Conservation (phyloP, 2,797 vertebrate genomes). For the Myotis pilosus region DNA sequence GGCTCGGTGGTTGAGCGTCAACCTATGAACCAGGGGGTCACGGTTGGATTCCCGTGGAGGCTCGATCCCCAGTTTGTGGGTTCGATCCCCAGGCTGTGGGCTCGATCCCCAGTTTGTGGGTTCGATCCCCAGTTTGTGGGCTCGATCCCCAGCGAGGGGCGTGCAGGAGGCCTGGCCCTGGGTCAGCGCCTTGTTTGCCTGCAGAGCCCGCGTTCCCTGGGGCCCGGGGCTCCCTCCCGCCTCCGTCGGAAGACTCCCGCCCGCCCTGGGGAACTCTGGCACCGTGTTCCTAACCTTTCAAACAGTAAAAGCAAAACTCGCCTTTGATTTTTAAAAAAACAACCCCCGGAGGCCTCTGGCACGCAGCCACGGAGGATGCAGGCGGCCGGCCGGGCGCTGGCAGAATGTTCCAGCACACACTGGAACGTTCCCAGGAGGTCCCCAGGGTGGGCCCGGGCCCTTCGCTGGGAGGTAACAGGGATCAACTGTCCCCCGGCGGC, state of each 20-base stretch:
- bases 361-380: slow-evolving; percentile 84
- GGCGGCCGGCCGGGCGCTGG: slow-evolving; percentile 74
- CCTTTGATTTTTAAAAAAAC: slow-evolving; percentile 78
- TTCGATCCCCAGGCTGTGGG: too few relatives aligned
- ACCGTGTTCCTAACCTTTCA: slow-evolving; percentile 83
- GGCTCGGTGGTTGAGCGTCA: too few relatives aligned
- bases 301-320: slow-evolving; percentile 81
- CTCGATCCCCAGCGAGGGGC: too few relatives aligned
- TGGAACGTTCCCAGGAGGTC: slow-evolving; percentile 82
- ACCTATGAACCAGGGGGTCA: too few relatives aligned
- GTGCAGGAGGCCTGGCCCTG: slow-evolving; percentile 28
- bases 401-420: slow-evolving; percentile 80
- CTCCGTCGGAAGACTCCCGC: slow-evolving; percentile 73
- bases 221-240: slow-evolving; percentile 59
- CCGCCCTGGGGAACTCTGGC: slow-evolving; percentile 83
- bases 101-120: too few relatives aligned
- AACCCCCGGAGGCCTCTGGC: slow-evolving; percentile 81
- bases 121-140: too few relatives aligned
- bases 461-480: slow-evolving; percentile 87
- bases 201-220: slow-evolving; percentile 65
- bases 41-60: too few relatives aligned
- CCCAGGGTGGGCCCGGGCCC: slow-evolving; percentile 82
- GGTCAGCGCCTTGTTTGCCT: slow-evolving; percentile 63
- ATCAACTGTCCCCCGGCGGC: slow-evolving; percentile 87
- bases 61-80: too few relatives aligned